Evolutionary conservation across 2,797 vertebrate genomes (phyloP), one percentile per base, ranked within the genome.

Genomic region (Pantherophis vulpinus): DNA sequence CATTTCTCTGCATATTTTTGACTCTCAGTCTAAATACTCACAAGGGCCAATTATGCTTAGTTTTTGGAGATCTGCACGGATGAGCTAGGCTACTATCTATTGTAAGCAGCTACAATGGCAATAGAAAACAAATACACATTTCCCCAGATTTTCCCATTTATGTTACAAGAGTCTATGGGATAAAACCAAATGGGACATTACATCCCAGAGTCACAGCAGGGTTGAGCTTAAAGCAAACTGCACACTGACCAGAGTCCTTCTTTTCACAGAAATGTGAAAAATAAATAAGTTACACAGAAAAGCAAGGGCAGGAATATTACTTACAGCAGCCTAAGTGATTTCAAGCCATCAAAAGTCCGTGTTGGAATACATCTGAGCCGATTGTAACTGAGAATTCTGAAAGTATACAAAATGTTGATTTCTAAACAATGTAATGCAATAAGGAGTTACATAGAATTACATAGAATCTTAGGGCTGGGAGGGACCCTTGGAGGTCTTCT

Each of bases 331-430:
- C 99, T 98, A 51, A 99, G 98, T 88, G 99, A 99, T 95, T 98
- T 99, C 94, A 99, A 97, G 9, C 99, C 99, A 93, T 99, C 98
- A 16, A 99, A 99, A 12, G 99, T 99, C 94, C 98, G 98, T 88
- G 98, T 97, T 47, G 99, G 99, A 91, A 99, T 99, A 97, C 99
- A 99, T 90, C 99, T 98, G 93, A 99, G 97, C 23, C 99, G 99
- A 96, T 99, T 99, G 97, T 99, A 99, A 97, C 99, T 99, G 95
- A 99, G 98, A 97, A 99, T 99, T 98, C 99, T 99, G 97, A 94
- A 97, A 98, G 92, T 0, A 96, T 0, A 93, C 89, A 94, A 94
- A 59, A 6, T 14, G 79, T 91, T 94, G 87, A 96, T 94, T 95
- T 61, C 94, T 87, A 66, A 94, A 91, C 0, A 51, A 89, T 7